A percentile compares a stretch with the other conserved stretches of the same genome.
Conservation (phyloP, 2,113 vertebrate genomes). For the Lasiurus borealis region DNA sequence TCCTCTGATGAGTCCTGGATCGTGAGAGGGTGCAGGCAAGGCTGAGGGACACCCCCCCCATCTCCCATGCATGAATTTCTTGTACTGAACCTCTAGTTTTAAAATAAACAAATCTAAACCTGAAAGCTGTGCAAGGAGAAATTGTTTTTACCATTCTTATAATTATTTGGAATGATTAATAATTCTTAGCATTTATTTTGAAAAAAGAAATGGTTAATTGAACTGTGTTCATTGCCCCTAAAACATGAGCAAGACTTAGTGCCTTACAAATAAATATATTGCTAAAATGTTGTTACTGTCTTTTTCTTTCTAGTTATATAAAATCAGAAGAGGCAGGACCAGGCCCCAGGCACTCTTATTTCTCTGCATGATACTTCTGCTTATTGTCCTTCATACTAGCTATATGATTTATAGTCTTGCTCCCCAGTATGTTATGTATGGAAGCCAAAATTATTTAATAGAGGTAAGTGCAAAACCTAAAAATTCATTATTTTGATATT, state of each 20-base stretch:
- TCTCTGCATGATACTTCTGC: conserved; percentile 98
- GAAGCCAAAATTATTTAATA: conserved; percentile 96
- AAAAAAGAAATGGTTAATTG: neutral
- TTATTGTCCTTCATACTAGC: conserved; percentile 98
- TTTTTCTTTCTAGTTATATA: conserved; percentile 92
- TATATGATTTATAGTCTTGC: conserved; percentile 99
- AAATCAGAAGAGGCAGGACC: conserved; percentile 95
- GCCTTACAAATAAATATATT: neutral
- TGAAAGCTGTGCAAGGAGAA: neutral
- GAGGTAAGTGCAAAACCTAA: conserved; percentile 88
- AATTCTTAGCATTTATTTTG: conserved; percentile 48
- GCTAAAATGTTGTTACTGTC: neutral
- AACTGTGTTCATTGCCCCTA: neutral
- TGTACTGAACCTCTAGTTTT: neutral
- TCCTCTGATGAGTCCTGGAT: too few relatives aligned
- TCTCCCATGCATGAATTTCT: too few relatives aligned
- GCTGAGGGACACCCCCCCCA: too few relatives aligned
- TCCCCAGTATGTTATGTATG: conserved; percentile 99
- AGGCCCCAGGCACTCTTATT: conserved; percentile 97
- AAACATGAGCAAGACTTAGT: neutral
- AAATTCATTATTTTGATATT: neutral
- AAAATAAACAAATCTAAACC: neutral
- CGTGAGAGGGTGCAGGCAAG: too few relatives aligned
- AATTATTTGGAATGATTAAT: conserved; percentile 17
- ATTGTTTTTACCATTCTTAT: neutral